Evolutionary conservation across 1,140 invertebrate species (phyloP).

Genomic region (Sesamia nonagrioides): DNA sequence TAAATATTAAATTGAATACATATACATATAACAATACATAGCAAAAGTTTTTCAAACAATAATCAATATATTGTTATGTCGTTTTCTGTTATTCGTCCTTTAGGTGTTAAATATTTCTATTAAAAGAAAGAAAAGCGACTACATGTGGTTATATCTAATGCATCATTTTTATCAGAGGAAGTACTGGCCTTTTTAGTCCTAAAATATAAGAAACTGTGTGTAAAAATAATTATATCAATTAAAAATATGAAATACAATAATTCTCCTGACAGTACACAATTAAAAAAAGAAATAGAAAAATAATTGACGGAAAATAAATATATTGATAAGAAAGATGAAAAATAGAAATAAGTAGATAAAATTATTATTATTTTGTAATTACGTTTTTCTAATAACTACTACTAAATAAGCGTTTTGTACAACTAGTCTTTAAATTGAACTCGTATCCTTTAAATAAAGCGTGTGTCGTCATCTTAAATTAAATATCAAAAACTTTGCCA

Average conservation of each 20-base stretch:
- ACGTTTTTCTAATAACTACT: conserved; percentile 29
- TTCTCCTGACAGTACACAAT: background rate
- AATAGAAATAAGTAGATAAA: background rate
- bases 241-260: background rate
- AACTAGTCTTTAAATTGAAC: conserved; percentile 42
- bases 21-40: background rate
- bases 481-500: background rate
- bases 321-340: background rate
- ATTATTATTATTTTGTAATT: background rate
- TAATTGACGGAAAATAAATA: background rate
- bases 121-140: background rate
- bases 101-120: background rate
- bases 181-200: background rate
- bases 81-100: conserved; percentile 2
- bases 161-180: background rate
- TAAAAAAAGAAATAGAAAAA: conserved; percentile 10
- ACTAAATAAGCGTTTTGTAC: conserved; percentile 48
- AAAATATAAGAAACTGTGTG: background rate
- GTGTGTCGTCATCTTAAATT: conserved; percentile 54
- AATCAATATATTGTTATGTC: background rate
- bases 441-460: conserved; percentile 66
- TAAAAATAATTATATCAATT: background rate
- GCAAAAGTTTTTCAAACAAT: background rate
- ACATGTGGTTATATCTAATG: background rate
- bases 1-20: background rate